These are phyloP conservation scores for Carapus acus DNA, from an alignment of 2,797 vertebrate genomes.

Conservation along the genomic window DNA sequence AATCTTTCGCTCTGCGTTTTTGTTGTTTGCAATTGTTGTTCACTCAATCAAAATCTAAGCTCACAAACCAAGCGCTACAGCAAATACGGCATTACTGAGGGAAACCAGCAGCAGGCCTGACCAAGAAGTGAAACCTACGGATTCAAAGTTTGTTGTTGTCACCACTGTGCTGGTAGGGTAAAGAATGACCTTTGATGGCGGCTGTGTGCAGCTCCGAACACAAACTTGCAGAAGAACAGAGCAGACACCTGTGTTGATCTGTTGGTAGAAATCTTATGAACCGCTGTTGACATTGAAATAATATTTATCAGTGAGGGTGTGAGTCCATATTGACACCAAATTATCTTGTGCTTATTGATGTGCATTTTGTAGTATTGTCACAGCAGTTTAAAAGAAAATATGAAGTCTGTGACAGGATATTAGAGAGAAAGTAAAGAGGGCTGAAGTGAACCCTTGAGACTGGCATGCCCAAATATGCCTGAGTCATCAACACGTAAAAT, in stretches of 20 bases:
- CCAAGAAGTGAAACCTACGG: conserved; percentile 39
- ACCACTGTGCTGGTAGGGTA: conserved; percentile 69
- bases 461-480: conserved; percentile 52
- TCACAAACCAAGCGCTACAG: neutral
- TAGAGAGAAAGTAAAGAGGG: conserved; percentile 27
- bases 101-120: conserved; percentile 40
- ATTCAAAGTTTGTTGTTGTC: conserved; percentile 50
- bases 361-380: no score
- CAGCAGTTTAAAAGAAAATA: neutral
- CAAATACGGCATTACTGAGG: conserved; percentile 38
- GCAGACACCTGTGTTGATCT: conserved; percentile 57
- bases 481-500: conserved; percentile 55
- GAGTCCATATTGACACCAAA: neutral
- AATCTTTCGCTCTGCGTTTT: conserved; percentile 6
- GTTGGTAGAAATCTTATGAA: conserved; percentile 43
- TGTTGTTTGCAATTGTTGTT: conserved; percentile 22
- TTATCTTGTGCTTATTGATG: neutral
- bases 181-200: conserved; percentile 66
- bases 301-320: conserved; percentile 27
- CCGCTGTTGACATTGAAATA: conserved; percentile 36
- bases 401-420: conserved; percentile 14
- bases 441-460: conserved; percentile 11
- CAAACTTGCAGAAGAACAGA: conserved; percentile 53
- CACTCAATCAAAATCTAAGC: conserved; percentile 15
- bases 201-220: conserved; percentile 61